Evolutionary conservation across 2,888 invertebrate genomes (phyloP), one percentile per base, ranked within the genome.

Genomic region (Nomada hirtipes): DNA sequence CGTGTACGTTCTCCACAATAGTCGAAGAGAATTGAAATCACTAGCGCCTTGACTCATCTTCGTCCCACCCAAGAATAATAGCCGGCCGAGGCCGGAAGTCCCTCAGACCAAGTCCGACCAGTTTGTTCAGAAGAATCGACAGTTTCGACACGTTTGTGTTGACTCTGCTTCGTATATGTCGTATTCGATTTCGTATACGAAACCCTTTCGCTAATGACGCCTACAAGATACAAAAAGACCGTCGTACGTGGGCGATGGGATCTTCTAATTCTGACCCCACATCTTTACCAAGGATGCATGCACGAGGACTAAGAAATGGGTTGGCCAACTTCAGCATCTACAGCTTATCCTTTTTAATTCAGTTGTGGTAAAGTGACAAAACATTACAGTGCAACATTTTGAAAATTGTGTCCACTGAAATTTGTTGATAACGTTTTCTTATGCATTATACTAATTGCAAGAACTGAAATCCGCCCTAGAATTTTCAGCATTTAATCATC

Each of bases 341-440:
- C 92, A 92, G 92, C 91, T 92, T 93, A 92, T 92, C 92, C 92
- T 93, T 88, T 91, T 89, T 88, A 90, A 91, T 90, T 91, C 29
- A 29, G n/a, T 90, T 89, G 89, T 55, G 52, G 74, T 72, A 76
- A 69, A 75, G 70, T 79, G 69, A 74, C 36, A 59, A 3, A 23
- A 15, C 20, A 20, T 10, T 23, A 20, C 13, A n/a, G 20, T 47
- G 44, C 44, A 44, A 18, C n/a, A 13, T 18, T 18, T 36, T 36
- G 36, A 7, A 7, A 0, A 36, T 36, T 9, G 36, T 36, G 36
- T 36, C 7, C 36, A 36, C 7, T 36, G 7, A 4, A 7, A 36
- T 36, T 7, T 36, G 4, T 36, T 36, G 36, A 36, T 7, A 4
- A 1, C 36, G 1, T 36, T 36, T 36, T 36, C 36, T 36, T 36